These are phyloP conservation scores for Crossoptilon crossoptilon DNA, from an alignment of 2,797 vertebrate species.

Conservation along the genomic window DNA sequence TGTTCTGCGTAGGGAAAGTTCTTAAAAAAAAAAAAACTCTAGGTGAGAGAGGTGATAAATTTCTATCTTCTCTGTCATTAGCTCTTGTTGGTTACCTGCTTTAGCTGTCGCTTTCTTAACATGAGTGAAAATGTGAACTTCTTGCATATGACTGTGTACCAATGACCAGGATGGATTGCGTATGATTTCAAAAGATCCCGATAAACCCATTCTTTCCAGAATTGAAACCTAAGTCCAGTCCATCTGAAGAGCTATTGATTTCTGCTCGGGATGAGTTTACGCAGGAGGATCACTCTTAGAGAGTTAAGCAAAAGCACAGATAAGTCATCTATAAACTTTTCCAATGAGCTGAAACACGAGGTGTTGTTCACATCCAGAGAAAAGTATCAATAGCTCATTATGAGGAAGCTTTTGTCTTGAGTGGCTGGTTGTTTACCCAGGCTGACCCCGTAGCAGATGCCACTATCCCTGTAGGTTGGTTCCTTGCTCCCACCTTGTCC, in stretches of 20 bases:
- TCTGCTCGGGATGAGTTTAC: background rate
- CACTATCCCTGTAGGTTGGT: background rate
- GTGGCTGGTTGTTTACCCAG: background rate
- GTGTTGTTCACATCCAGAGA: accelerated
- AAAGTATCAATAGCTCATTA: background rate
- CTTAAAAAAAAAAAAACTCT: background rate
- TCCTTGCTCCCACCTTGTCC: background rate
- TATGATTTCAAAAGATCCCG: background rate
- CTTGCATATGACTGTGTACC: background rate
- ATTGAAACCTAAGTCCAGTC: background rate
- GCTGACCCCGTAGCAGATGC: background rate
- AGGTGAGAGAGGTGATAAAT: background rate
- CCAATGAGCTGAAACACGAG: background rate
- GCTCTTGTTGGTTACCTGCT: background rate
- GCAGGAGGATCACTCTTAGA: background rate
- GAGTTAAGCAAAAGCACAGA: background rate
- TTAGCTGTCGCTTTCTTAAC: background rate
- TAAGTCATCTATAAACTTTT: slow-evolving; percentile 18
- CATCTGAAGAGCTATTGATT: background rate
- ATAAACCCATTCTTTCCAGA: background rate
- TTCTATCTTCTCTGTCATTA: slow-evolving; percentile 2
- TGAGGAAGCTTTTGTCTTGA: background rate
- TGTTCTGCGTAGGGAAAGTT: background rate
- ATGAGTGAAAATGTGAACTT: background rate
- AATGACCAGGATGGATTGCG: background rate